Percentiles rank a stretch among this genome's conserved stretches.
phyloP scores from a whole-genome alignment of 2,888 invertebrate genomes.

The Tridacna crocea region DNA sequence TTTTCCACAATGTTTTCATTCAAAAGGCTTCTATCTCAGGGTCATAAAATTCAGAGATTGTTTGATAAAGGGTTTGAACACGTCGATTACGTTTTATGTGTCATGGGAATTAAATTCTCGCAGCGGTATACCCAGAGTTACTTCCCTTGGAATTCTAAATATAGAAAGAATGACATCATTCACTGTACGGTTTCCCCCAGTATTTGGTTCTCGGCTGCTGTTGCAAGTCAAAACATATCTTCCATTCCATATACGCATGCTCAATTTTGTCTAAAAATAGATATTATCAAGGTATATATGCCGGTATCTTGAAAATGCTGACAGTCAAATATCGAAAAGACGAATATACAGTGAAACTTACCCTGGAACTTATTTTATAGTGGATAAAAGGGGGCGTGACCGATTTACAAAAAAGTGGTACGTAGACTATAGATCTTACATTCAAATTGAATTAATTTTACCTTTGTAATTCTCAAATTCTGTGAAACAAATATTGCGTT shows the following conservation, averaged over 20 bases:
- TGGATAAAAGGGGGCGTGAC: background rate
- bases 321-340: background rate
- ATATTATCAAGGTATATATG: constrained; percentile 2
- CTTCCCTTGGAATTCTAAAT: background rate
- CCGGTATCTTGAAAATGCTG: background rate
- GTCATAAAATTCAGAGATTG: too few species aligned
- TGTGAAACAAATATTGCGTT: too few species aligned
- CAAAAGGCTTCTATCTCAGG: too few species aligned
- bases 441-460: too few species aligned
- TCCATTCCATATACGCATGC: background rate
- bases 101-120: constrained; percentile 1
- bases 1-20: too few species aligned
- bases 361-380: background rate
- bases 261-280: constrained; percentile 14
- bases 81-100: background rate
- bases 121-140: background rate
- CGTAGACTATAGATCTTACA: too few species aligned
- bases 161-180: constrained; percentile 14
- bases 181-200: background rate
- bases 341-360: background rate
- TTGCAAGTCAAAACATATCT: background rate
- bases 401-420: background rate
- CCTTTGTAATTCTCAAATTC: too few species aligned
- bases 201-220: constrained; percentile 3
- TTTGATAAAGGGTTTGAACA: background rate